phyloP scores from a whole-genome alignment of 2,797 vertebrate species.

The Gadopsis bispinosus region DNA sequence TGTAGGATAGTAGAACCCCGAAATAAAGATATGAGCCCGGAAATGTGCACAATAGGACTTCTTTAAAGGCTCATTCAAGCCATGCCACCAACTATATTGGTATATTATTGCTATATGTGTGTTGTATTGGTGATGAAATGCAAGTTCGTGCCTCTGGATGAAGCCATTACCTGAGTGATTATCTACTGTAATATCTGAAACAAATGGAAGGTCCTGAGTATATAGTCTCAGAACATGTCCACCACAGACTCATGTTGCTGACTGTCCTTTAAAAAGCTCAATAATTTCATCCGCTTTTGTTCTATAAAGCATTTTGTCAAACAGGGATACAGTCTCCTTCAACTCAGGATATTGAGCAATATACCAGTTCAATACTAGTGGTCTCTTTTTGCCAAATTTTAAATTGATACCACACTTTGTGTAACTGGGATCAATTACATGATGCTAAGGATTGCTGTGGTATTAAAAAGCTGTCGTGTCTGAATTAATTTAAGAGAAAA shows the following conservation, averaged over 20 bases:
- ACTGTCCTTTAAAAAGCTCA: neutral
- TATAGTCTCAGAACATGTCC: neutral
- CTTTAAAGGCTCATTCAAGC: neutral
- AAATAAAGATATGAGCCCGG: neutral
- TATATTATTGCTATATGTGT: neutral
- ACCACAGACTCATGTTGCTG: neutral
- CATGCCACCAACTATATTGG: neutral
- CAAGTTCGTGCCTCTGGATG: neutral
- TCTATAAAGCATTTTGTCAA: neutral
- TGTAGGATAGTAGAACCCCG: neutral
- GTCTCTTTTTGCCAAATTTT: neutral
- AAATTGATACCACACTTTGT: neutral
- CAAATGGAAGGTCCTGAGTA: neutral
- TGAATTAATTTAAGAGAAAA: constrained; percentile 9
- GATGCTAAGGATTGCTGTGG: neutral
- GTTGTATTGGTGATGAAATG: neutral
- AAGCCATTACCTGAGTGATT: neutral
- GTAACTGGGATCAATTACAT: neutral
- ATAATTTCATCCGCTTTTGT: neutral
- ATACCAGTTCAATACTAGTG: neutral
- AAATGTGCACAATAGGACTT: neutral
- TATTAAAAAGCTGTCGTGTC: neutral
- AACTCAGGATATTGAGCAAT: neutral
- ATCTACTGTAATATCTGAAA: neutral
- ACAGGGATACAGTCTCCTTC: too few relatives aligned